Percentiles rank a stretch among this genome's conserved stretches.
Conservation (phyloP, 1,140 invertebrate species). For the Mizuhopecten yessoensis region DNA sequence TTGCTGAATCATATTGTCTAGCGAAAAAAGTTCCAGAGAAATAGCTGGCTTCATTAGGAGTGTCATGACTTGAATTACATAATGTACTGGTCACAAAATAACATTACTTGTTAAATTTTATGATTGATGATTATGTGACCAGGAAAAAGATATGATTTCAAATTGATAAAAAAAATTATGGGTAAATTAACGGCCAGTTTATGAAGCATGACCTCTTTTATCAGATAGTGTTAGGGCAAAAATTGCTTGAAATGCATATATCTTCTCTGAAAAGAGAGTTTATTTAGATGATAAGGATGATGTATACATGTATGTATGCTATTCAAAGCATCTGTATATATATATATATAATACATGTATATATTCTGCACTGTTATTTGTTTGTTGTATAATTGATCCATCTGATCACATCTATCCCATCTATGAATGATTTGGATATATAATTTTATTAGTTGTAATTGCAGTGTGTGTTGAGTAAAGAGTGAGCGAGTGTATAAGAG, state of each 20-base stretch:
- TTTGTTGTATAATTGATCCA: conserved; percentile 27
- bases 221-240: not conserved
- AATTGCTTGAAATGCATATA: not conserved
- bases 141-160: too few species aligned
- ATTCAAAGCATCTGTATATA: too few species aligned
- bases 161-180: too few species aligned
- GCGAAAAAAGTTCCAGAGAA: too few species aligned
- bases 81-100: too few species aligned
- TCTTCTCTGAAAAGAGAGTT: not conserved
- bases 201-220: not conserved
- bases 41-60: too few species aligned
- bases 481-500: not conserved
- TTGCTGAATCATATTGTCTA: too few species aligned
- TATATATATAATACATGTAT: not conserved
- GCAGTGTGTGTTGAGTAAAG: not conserved
- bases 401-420: conserved; percentile 9
- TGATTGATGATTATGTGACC: too few species aligned
- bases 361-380: not conserved
- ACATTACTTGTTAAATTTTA: too few species aligned
- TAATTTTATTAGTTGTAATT: not conserved
- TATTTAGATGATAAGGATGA: not conserved
- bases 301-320: not conserved
- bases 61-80: too few species aligned
- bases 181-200: too few species aligned
- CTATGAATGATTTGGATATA: not conserved